Base-by-base conservation (phyloP, 2,888 invertebrate genomes). In the Tetranychus truncatus region DNA sequence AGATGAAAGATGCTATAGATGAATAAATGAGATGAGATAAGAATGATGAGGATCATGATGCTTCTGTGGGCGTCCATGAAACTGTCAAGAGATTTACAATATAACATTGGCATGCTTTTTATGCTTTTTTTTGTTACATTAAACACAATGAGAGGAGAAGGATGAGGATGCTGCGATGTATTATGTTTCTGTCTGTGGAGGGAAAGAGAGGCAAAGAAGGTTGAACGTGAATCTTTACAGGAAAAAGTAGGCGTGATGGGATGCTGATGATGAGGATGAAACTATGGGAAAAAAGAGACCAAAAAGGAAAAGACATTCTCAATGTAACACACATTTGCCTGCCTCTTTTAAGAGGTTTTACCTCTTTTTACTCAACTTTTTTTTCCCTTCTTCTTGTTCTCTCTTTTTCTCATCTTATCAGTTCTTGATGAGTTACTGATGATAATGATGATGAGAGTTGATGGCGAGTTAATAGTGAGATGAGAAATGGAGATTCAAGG, bases 221-320 rank as follows among this genome's bases (percentile, higher is more conserved):
- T 18, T 55, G 55, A 55, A 55, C 55, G 15, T 9, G 55, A 55
- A 55, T 55, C 55, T 55, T 55, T 55, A 55, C 55, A 55, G 55
- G 55, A 55, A 55, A 34, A 55, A 55, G 55, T 55, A 55, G 55
- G 67, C n/a, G 67, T 21, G 67, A 67, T 11, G n/a, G 67, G 67
- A 67, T 9, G 9, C 15, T 55, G 15, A 9, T 55, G 55, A 55
- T 55, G 55, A 15, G 15, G 55, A 55, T 55, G 55, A 55, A 55
- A 55, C 55, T 55, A 55, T 55, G 55, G 55, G 55, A 55, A 55
- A 55, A 55, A 55, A 55, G 15, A 9, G 9, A 55, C 55, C 1
- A 15, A 55, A 55, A 55, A 55, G 55, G 9, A 15, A 55, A 55
- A 55, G 55, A 55, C 55, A 55, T 55, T 15, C 55, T 5, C 55